Base-by-base conservation (phyloP, 2,888 invertebrate genomes). In the Calliphora vomitoria region DNA sequence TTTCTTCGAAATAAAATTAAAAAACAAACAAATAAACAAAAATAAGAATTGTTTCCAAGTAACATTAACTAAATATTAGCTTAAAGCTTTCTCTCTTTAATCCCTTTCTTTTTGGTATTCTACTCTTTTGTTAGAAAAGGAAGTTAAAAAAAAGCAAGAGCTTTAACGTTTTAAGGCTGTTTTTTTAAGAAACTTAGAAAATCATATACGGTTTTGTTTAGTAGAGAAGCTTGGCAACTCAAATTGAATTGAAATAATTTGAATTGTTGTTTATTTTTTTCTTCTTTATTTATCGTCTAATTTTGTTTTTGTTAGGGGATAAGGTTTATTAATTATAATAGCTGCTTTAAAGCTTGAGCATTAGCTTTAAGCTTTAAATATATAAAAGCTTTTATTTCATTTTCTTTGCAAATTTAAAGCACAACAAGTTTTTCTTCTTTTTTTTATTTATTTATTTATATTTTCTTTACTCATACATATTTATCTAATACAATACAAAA, bases 381-480 rank as follows among this genome's bases (percentile, higher is more conserved):
- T 60, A 76, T 82, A 82, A 85, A 88, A 88, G 82, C 85, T 83
- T 76, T 60, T 75, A 38, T 50, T 68, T 58, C 8, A 20, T 62
- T 78, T 66, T 72, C 38, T 69, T 78, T 64, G 78, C 87, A 81
- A 74, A 82, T 80, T 66, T 87, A 85, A 82, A 85, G 87, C 87
- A 84, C 84, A 86, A 86, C 82, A 82, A 79, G 20, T 81, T 78
- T 62, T 69, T 78, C 90, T 90, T 88, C 91, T 88, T 31, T 31
- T 64, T 84, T 88, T 25, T 83, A 80, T 81, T 82, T 83, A 80
- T 81, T 82, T 44, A 38, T 71, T 85, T 88, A 89, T 90, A 44
- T 35, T 72, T 69, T 81, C n/a, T 81, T 85, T 80, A 79, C 78
- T 88, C 79, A 80, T 87, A 86, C 79, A 80, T 87, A 86, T 87